Percentiles rank a stretch among this genome's conserved stretches.
Evolutionary conservation across 2,113 vertebrate genomes (phyloP).

Genomic region (Siniperca chuatsi): DNA sequence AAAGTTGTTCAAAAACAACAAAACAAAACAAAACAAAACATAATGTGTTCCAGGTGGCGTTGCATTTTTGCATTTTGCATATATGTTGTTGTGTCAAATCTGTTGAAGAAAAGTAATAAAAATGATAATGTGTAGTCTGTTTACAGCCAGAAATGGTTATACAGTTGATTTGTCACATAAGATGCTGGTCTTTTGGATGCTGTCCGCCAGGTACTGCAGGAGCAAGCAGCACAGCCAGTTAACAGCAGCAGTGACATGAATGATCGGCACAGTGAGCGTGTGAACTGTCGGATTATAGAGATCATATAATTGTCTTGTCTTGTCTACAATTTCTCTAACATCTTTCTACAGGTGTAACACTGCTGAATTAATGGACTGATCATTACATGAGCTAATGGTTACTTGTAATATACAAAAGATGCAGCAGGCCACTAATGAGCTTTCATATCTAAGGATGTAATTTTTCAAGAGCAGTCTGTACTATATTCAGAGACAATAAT

Average conservation of each 20-base stretch:
- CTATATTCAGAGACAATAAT: background rate
- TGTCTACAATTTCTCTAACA: slow-evolving; percentile 33
- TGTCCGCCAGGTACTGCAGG: background rate
- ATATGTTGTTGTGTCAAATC: background rate
- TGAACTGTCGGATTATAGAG: slow-evolving; percentile 49
- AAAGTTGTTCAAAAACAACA: background rate
- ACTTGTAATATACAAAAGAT: background rate
- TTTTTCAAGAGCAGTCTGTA: slow-evolving; percentile 21
- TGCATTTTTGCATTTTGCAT: too few relatives aligned
- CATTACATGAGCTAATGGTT: background rate
- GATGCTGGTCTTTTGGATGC: background rate
- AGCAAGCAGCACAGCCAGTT: slow-evolving; percentile 10
- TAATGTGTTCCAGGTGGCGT: background rate
- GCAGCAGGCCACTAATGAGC: slow-evolving; percentile 3
- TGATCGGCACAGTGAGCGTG: slow-evolving; percentile 37
- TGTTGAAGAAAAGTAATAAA: background rate
- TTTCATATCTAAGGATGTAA: background rate
- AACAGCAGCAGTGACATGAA: slow-evolving; percentile 36
- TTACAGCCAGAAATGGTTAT: background rate
- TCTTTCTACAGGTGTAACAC: slow-evolving; percentile 19
- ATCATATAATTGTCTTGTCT: slow-evolving; percentile 40
- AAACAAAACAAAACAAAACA: background rate
- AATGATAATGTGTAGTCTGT: background rate
- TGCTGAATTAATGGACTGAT: slow-evolving; percentile 30
- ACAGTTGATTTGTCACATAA: background rate